Evolutionary conservation across 1,140 invertebrate species (phyloP).

Genomic region (Xylocopa sonorina): DNA sequence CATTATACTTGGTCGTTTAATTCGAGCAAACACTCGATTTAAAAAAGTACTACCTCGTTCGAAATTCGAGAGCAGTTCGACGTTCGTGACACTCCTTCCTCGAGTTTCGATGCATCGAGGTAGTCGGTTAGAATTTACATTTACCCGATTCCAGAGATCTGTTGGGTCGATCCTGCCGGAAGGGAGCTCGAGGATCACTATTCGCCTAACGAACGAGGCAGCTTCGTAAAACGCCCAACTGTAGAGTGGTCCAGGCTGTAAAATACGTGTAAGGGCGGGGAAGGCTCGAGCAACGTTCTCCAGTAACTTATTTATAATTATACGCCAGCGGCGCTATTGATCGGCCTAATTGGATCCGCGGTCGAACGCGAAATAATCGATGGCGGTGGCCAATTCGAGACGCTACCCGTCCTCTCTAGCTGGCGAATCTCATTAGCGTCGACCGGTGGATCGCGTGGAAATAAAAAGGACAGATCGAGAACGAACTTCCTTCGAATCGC

Average conservation of each 20-base stretch:
- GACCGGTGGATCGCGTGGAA: neutral
- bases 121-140: neutral
- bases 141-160: constrained; percentile 19
- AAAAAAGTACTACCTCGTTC: neutral
- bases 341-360: constrained; percentile 48
- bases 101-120: neutral
- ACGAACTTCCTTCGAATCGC: constrained; percentile 5
- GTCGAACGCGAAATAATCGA: constrained; percentile 38
- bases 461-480: neutral
- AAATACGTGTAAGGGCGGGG: constrained; percentile 1
- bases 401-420: neutral
- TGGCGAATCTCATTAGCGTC: constrained; percentile 49
- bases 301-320: constrained; percentile 42
- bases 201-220: constrained; percentile 24
- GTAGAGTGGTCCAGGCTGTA: neutral
- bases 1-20: constrained; percentile 13
- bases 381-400: constrained; percentile 40
- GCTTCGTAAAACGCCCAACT: neutral
- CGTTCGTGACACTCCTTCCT: neutral
- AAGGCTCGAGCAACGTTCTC: neutral
- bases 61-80: neutral
- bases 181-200: neutral
- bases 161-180: constrained; percentile 23
- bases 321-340: constrained; percentile 12
- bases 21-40: constrained; percentile 1